Evolutionary conservation across 2,888 invertebrate species (phyloP).

Genomic region (Dexiosoma caninum): DNA sequence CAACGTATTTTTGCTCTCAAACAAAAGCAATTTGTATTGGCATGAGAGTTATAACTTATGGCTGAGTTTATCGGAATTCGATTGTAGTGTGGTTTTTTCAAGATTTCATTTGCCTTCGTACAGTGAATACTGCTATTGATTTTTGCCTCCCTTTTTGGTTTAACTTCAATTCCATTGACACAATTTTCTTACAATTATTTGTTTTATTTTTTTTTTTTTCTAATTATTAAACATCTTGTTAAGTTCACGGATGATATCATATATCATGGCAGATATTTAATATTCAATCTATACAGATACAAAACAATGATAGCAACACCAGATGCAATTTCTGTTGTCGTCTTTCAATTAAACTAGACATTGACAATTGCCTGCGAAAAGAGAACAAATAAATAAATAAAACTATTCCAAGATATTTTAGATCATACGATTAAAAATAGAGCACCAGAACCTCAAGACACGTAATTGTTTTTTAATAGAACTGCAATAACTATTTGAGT

Average conservation of each 20-base stretch:
- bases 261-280: conserved; percentile 44
- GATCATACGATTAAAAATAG: conserved; percentile 25
- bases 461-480: conserved; percentile 9
- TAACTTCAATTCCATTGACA: conserved; percentile 25
- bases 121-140: too few species aligned
- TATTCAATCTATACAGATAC: conserved; percentile 21
- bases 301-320: not conserved
- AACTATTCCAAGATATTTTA: conserved; percentile 15
- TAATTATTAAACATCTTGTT: conserved; percentile 45
- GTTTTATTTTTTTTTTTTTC: too few species aligned
- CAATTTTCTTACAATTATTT: conserved; percentile 29
- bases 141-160: not conserved
- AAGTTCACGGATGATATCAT: conserved; percentile 60
- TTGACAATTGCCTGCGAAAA: conserved; percentile 20
- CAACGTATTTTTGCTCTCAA: too few species aligned
- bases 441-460: not conserved
- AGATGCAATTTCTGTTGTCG: not conserved
- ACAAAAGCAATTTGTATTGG: too few species aligned
- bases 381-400: not conserved
- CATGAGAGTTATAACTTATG: too few species aligned
- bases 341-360: conserved; percentile 37
- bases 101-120: too few species aligned
- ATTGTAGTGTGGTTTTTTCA: too few species aligned
- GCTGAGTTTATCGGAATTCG: too few species aligned
- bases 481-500: not conserved